Percentiles rank a stretch among this genome's conserved stretches.
Conservation (phyloP, 2,113 vertebrate species). For the Sprattus sprattus region DNA sequence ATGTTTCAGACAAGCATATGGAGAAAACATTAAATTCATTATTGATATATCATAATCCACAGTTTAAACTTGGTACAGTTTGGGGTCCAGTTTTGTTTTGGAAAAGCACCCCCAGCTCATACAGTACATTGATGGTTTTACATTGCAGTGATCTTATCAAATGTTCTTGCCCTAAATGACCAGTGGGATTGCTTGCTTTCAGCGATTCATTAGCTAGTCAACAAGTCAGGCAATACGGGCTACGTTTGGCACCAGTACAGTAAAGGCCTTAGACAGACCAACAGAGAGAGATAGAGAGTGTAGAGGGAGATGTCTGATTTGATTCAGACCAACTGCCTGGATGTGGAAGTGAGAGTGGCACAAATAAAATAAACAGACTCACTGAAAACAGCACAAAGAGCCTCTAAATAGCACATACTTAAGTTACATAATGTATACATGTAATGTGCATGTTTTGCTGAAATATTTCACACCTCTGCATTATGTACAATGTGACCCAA, state of each 20-base stretch:
- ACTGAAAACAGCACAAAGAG: not conserved
- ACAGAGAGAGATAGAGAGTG: not conserved
- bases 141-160: not conserved
- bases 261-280: not conserved
- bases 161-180: not conserved
- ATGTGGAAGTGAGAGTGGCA: conserved; percentile 5
- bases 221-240: not conserved
- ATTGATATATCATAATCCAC: not conserved
- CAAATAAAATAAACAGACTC: not conserved
- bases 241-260: not conserved
- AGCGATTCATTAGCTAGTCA: not conserved
- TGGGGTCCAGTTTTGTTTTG: not conserved
- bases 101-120: not conserved
- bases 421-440: not conserved
- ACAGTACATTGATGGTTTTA: not conserved
- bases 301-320: not conserved
- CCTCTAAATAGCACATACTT: not conserved
- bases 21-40: not conserved
- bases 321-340: not conserved
- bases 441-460: not conserved
- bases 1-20: not conserved
- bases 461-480: not conserved
- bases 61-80: not conserved
- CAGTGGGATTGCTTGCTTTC: not conserved
- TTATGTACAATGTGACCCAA: not conserved